phyloP scores from a whole-genome alignment of 2,797 vertebrate genomes.

The Gorsachius magnificus region DNA sequence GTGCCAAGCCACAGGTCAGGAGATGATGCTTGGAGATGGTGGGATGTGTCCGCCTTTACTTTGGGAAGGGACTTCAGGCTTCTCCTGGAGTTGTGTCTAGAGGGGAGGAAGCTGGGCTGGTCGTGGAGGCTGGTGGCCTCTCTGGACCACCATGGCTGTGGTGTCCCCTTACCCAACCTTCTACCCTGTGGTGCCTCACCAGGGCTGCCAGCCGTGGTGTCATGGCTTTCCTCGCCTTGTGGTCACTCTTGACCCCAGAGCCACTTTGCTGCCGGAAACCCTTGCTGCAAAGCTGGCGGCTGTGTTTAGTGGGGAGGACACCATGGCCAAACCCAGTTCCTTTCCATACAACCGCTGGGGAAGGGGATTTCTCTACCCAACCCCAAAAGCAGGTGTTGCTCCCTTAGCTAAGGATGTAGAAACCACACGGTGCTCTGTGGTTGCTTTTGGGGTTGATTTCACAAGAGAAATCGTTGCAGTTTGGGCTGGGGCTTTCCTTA shows the following conservation, averaged over 20 bases:
- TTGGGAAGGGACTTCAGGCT: background rate
- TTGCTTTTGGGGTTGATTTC: background rate
- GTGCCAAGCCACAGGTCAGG: background rate
- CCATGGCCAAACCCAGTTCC: background rate
- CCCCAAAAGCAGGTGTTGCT: background rate
- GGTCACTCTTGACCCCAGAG: background rate
- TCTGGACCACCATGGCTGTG: background rate
- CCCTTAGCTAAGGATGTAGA: background rate
- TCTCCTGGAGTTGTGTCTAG: slow-evolving; percentile 42
- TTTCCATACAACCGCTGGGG: background rate
- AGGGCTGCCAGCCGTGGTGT: background rate
- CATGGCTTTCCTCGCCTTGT: background rate
- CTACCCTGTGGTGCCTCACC: background rate
- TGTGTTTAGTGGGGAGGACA: background rate
- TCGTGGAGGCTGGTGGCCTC: background rate
- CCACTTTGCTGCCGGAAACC: background rate
- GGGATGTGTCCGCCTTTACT: too few species aligned
- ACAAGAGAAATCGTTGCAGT: background rate
- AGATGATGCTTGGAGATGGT: too few species aligned
- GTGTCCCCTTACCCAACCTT: background rate
- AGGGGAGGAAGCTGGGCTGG: background rate
- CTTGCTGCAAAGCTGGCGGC: background rate
- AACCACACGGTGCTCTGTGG: background rate
- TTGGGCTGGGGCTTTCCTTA: background rate
- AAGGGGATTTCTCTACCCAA: background rate